phyloP scores from a whole-genome alignment of 2,888 invertebrate genomes.

The Diadromus collaris region DNA sequence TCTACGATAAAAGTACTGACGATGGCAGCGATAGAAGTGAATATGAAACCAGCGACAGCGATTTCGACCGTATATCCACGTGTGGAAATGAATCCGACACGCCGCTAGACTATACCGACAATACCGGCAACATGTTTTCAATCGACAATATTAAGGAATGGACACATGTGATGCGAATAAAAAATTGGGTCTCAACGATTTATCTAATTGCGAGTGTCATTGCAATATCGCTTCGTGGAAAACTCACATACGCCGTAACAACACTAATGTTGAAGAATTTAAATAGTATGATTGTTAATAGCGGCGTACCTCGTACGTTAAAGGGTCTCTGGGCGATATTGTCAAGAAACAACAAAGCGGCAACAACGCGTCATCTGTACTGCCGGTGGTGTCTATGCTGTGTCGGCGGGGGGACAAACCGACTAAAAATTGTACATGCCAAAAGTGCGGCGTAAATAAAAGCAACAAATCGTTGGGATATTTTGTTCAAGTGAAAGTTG shows the following conservation, averaged over 20 bases:
- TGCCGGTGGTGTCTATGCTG: neutral
- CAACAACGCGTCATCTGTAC: conserved; percentile 2
- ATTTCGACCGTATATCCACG: no score
- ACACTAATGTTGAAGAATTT: neutral
- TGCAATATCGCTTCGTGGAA: neutral
- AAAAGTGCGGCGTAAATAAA: neutral
- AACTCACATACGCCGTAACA: neutral
- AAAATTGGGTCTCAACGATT: no score
- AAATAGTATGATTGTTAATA: neutral
- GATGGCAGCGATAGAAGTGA: no score
- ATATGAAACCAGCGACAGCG: no score
- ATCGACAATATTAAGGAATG: no score
- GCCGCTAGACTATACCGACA: no score
- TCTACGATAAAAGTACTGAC: no score
- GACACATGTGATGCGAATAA: no score
- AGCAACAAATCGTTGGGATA: neutral
- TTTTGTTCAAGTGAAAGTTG: conserved; percentile 23
- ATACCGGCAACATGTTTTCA: no score
- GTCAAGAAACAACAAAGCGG: neutral
- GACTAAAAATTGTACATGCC: neutral
- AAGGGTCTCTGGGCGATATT: conserved; percentile 2
- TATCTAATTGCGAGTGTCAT: neutral
- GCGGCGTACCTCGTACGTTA: neutral
- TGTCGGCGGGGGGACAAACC: neutral
- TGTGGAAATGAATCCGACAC: no score